Evolutionary conservation across 1,140 invertebrate species (phyloP), one percentile per base, ranked within the genome.

Genomic region (Hyles euphorbiae): DNA sequence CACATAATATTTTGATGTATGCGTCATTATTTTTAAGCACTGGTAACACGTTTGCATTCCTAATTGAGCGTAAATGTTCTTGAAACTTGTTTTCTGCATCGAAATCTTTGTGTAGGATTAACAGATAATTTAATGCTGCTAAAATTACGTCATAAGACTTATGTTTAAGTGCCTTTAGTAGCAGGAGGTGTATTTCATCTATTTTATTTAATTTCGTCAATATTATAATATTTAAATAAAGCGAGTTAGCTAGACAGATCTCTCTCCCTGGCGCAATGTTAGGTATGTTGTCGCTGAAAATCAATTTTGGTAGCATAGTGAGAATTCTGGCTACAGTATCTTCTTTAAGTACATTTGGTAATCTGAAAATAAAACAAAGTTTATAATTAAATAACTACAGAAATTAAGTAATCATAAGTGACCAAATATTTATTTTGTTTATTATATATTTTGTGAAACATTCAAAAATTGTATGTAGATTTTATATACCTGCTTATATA

Each of bases 101-200:
- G 0, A 73, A 48, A 32, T 69, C 60, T 0, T 73, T 56, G 9
- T 78, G 47, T 50, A 74, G 50, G 11, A 78, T 74, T 0, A 84
- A 54, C 5, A 86, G 43, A 62, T 79, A 82, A 53, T 87, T 76
- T 4, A 86, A 49, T 2, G 58, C 67, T 0, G 73, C 53, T 22
- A 86, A 45, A 5, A 75, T 56, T 0, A 86, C 80, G 67, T 87
- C 84, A 48, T 86, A 86, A 2, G 56, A 61, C 5, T 58, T 9
- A 22, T 84, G 76, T 12, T 58, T 45, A 1, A 82, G 50, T 5
- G 58, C 67, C 59, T 68, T 70, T 34, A 63, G 59, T 4, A 81
- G 53, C 3, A 76, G 59, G 9, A 43, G 10, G n/a, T 3, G 58
- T 51, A 3, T 72, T 1, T 63, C 12, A 3, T 12, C 34, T 40